Evolutionary conservation across 2,888 invertebrate genomes (phyloP).

Genomic region (Drosophila nr. perissopoda): DNA sequence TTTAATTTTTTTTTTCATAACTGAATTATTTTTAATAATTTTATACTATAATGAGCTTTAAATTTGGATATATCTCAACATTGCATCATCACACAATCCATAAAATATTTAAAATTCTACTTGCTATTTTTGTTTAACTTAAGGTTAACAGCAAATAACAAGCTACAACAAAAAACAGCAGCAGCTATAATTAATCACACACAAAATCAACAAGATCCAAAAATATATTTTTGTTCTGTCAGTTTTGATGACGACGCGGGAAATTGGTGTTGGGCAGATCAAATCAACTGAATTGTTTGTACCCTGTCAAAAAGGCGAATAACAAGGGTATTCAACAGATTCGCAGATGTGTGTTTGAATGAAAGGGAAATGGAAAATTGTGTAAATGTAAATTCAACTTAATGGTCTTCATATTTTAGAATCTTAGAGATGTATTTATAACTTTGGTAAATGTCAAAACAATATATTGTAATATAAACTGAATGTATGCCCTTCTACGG

Average conservation of each 20-base stretch:
- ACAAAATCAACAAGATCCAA: slow-evolving; percentile 64
- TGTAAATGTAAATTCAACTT: neutral
- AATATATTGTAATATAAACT: neutral
- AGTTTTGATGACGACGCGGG: slow-evolving; percentile 53
- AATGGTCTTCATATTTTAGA: neutral
- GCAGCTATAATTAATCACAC: slow-evolving; percentile 58
- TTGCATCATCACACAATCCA: slow-evolving; percentile 70
- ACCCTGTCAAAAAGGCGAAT: slow-evolving; percentile 11
- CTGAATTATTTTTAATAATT: slow-evolving; percentile 71
- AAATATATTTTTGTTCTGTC: slow-evolving; percentile 47
- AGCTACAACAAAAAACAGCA: slow-evolving; percentile 23
- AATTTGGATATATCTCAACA: slow-evolving; percentile 46
- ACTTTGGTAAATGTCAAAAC: neutral
- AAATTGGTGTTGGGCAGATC: slow-evolving; percentile 25
- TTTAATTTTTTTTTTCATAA: slow-evolving; percentile 35
- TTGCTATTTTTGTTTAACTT: slow-evolving; percentile 72
- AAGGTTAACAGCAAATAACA: slow-evolving; percentile 74
- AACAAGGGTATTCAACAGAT: neutral
- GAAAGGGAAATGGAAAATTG: neutral
- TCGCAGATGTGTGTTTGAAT: neutral
- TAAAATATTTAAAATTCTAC: slow-evolving; percentile 74
- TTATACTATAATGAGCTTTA: slow-evolving; percentile 67
- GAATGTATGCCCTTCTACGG: neutral
- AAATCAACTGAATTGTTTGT: slow-evolving; percentile 20
- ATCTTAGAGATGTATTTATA: neutral